Conservation (phyloP, 2,888 invertebrate species). For the Eustalomyia histrio region DNA sequence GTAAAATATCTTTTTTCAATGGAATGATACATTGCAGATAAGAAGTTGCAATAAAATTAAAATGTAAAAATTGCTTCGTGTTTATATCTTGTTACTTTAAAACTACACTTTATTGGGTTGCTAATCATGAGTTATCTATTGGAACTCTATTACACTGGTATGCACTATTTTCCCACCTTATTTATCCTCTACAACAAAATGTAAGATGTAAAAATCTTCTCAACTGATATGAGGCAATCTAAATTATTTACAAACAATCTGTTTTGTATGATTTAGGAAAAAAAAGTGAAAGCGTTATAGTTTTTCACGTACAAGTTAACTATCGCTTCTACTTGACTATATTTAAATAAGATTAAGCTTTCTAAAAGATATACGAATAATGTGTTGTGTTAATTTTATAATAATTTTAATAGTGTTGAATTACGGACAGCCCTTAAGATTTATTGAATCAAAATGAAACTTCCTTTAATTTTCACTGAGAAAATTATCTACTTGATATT, state of each 20-base stretch:
- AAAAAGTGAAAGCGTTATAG: conserved; percentile 51
- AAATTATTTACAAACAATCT: background rate
- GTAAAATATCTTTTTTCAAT: too few species aligned
- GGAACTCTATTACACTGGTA: too few species aligned
- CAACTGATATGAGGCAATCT: conserved; percentile 17
- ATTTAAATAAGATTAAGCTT: conserved; percentile 26
- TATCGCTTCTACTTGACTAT: conserved; percentile 3
- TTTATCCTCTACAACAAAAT: background rate
- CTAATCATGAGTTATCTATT: too few species aligned
- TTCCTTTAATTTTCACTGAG: too few species aligned
- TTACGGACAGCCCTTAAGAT: too few species aligned
- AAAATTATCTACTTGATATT: too few species aligned
- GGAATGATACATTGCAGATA: too few species aligned
- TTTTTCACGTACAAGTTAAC: conserved; percentile 13
- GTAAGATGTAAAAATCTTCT: conserved; percentile 3
- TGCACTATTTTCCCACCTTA: conserved; percentile 6
- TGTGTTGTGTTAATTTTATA: background rate
- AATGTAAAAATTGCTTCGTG: too few species aligned
- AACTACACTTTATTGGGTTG: too few species aligned
- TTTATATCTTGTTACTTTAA: too few species aligned
- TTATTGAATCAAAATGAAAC: too few species aligned
- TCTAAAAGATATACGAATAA: conserved; percentile 15
- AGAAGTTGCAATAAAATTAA: too few species aligned
- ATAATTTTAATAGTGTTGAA: background rate
- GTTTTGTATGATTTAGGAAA: background rate